These are phyloP conservation scores for Drosophila austrosaltans DNA, from an alignment of 2,888 invertebrate species.

Conservation along the genomic window DNA sequence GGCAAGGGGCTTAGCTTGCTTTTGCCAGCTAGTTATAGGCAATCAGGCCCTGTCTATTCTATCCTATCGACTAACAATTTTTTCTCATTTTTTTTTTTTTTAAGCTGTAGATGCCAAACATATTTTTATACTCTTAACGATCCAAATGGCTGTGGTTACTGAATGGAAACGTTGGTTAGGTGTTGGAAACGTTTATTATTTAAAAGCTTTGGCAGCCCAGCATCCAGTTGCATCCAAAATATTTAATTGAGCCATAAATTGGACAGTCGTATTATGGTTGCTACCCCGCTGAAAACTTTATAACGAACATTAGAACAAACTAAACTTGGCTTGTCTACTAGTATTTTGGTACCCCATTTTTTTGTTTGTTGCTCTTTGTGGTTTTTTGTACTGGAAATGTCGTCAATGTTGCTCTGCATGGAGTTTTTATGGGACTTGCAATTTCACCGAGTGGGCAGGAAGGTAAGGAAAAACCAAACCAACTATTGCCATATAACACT, in stretches of 20 bases:
- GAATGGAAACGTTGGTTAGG: slow-evolving; percentile 6
- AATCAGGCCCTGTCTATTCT: slow-evolving; percentile 15
- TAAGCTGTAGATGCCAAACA: slow-evolving; percentile 32
- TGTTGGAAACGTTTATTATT: slow-evolving; percentile 16
- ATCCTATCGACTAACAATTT: slow-evolving; percentile 12
- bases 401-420: slow-evolving; percentile 9
- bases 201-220: slow-evolving; percentile 8
- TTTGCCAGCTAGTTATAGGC: slow-evolving; percentile 11
- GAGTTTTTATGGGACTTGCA: slow-evolving; percentile 9
- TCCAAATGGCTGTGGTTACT: slow-evolving; percentile 11
- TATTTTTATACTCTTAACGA: slow-evolving; percentile 31
- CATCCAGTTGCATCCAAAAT: slow-evolving; percentile 23
- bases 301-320: not conserved
- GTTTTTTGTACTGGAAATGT: slow-evolving; percentile 1
- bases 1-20: not conserved
- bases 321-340: not conserved
- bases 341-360: not conserved
- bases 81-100: not conserved
- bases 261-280: slow-evolving; percentile 11
- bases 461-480: slow-evolving; percentile 6
- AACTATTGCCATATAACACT: slow-evolving; percentile 18
- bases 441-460: slow-evolving; percentile 18
- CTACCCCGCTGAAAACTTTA: not conserved
- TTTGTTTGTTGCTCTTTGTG: not conserved
- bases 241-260: slow-evolving; percentile 36